Base-by-base conservation (phyloP, 2,888 invertebrate genomes). In the Eristalis tenax region DNA sequence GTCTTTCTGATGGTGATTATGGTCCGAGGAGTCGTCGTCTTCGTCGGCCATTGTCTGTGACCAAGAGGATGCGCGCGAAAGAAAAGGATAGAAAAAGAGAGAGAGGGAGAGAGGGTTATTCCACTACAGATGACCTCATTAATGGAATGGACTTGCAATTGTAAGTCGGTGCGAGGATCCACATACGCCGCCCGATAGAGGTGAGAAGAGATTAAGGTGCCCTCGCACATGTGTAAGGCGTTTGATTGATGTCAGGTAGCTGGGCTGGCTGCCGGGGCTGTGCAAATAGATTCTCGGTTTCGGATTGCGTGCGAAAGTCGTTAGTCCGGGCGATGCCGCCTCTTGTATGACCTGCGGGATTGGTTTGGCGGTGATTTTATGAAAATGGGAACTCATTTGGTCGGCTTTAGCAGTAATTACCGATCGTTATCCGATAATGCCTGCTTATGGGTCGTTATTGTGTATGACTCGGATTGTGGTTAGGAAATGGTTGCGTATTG, bases 121-220 rank as follows among this genome's bases (percentile, higher is more conserved):
- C 50, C 86, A 66, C 28, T 66, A 28, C 26, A 75, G 68, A 83
- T 87, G 87, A 87, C 87, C 87, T 87, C 87, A 87, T 87, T 87
- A 83, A 50, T 18, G 50, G 18, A 80, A 76, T 80, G 68, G 76
- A 83, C 80, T 83, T 83, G 83, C 83, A 83, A 83, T 76, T 79
- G 83, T 73, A 57, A 64, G 50, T 61, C 56, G 18, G 22, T 40
- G n/a, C 63, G 59, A 56, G 56, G 22, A 56, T 64, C 59, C 23
- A 26, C 59, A 68, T 69, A 15, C 38, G 43, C 43, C 35, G 43
- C 8, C 50, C 26, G 57, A 69, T 32, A 68, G 32, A 32, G 59
- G 79, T 76, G 81, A 66, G 80, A 71, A 81, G 68, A 85, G 76
- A 85, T 85, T 73, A 82, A 63, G 85, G 69, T 61, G 74, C 59